Evolutionary conservation across 2,797 vertebrate species (phyloP), one percentile per base, ranked within the genome.

Genomic region (Lepidocolaptes lacrymiger): DNA sequence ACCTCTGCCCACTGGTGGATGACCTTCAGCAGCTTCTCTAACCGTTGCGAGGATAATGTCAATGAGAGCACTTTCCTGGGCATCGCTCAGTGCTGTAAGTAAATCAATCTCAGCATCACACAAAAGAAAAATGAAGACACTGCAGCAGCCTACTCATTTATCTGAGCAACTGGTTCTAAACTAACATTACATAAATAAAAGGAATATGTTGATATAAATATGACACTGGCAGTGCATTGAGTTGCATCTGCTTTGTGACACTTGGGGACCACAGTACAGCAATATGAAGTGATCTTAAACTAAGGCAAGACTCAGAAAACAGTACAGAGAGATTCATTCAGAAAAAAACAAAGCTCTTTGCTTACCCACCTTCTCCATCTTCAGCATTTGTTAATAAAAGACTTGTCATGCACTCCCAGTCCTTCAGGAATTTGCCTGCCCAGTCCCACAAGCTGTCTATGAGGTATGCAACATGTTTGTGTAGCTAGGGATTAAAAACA

Each of bases 361-460:
- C 48, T 72, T 67, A 97, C 97, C 41, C 76, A 99, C 98, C 98
- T 97, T 96, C 78, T 63, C 78, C 86, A n/a, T 37, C 82, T 43
- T 96, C 74, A 7, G 83, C 21, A 51, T 98, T 97, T 95, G 98
- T 97, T 94, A 99, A 97, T 18, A 99, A 98, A 55, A 98, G 95
- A 43, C 97, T 96, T 5, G 99, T 98, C 97, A 99, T 97, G 19
- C 98, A 95, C 44, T 98, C 94, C 99, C 99, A 99, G 97, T 99
- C 98, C 97, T 99, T 99, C 84, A 99, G 97, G 83, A 99, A 97
- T 77, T 92, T 94, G 51, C 98, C 98, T 22, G 97, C 98, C 95
- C 98, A 98, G 97, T 99, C 99, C 99, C 99, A 99, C 94, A 99
- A 97, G 95, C 99, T 99, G 97, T 99, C 99, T 97, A 99, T 98